Percentiles rank a stretch among this genome's conserved stretches.
Evolutionary conservation across 2,113 vertebrate species (phyloP).

Genomic region (Zosterops borbonicus): DNA sequence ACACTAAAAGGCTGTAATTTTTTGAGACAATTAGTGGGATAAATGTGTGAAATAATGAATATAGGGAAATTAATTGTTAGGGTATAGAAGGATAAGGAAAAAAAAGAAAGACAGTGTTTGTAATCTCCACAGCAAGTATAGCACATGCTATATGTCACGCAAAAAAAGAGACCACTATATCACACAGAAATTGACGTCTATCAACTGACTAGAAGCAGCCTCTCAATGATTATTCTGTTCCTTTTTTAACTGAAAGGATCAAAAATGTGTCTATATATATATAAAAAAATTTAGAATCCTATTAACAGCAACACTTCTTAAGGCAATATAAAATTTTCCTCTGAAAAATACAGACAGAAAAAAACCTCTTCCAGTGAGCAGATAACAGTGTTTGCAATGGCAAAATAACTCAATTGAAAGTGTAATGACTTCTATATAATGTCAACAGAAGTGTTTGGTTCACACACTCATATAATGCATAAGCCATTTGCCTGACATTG

Average conservation of each 20-base stretch:
- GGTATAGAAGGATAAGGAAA: not conserved
- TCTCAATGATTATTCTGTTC: not conserved
- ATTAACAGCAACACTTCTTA: not conserved
- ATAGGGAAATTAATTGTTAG: not conserved
- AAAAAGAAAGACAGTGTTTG: not conserved
- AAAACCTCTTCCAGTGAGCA: not conserved
- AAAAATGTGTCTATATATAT: not conserved
- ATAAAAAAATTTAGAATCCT: not conserved
- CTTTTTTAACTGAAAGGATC: not conserved
- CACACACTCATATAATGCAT: conserved; percentile 22
- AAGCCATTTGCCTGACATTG: not conserved
- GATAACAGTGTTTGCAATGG: not conserved
- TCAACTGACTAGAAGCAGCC: not conserved
- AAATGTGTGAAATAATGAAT: not conserved
- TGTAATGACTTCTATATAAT: conserved; percentile 21
- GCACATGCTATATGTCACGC: not conserved
- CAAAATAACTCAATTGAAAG: conserved; percentile 52
- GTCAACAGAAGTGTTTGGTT: conserved; percentile 43
- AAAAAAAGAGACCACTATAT: not conserved
- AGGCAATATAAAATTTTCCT: not conserved
- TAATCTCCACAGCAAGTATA: not conserved
- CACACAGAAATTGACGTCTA: not conserved
- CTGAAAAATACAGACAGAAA: not conserved
- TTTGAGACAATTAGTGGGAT: not conserved
- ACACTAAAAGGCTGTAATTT: not conserved